phyloP scores from a whole-genome alignment of 53 echinoderm and acorn worm species.

The Paracentrotus lividus region DNA sequence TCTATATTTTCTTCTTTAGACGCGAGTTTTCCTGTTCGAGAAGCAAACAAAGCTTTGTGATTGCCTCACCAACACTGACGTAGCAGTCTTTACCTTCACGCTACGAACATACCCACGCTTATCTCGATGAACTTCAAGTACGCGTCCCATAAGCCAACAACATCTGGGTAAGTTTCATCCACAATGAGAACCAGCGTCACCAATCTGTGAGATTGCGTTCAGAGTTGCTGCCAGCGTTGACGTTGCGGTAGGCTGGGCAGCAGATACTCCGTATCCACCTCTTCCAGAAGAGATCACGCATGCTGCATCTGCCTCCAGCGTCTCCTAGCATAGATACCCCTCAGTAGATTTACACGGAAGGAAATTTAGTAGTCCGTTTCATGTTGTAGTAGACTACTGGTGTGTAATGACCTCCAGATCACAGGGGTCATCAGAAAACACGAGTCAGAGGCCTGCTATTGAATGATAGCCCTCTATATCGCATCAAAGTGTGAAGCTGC shows the following conservation, averaged over 20 bases:
- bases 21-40: no score
- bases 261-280: conserved; percentile 71
- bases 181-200: conserved; percentile 70
- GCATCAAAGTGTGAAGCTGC: conserved; percentile 72
- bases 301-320: conserved; percentile 76
- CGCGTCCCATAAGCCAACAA: conserved; percentile 69
- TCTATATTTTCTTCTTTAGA: no score
- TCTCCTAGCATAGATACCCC: conserved; percentile 59
- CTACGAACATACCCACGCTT: no score
- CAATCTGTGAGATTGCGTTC: conserved; percentile 46
- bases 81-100: no score
- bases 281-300: conserved; percentile 61
- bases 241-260: conserved; percentile 70
- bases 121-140: conserved; percentile 58
- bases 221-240: conserved; percentile 72
- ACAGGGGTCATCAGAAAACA: conserved; percentile 64
- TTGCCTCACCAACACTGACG: no score
- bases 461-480: conserved; percentile 80
- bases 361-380: conserved; percentile 1
- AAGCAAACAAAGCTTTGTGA: no score
- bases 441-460: conserved; percentile 76
- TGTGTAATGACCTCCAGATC: conserved; percentile 57
- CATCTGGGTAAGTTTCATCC: conserved; percentile 70
- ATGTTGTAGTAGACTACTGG: conserved; percentile 16
- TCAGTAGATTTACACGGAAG: conserved; percentile 30